phyloP scores from a whole-genome alignment of 1,140 invertebrate genomes.

The Papilio helenus region DNA sequence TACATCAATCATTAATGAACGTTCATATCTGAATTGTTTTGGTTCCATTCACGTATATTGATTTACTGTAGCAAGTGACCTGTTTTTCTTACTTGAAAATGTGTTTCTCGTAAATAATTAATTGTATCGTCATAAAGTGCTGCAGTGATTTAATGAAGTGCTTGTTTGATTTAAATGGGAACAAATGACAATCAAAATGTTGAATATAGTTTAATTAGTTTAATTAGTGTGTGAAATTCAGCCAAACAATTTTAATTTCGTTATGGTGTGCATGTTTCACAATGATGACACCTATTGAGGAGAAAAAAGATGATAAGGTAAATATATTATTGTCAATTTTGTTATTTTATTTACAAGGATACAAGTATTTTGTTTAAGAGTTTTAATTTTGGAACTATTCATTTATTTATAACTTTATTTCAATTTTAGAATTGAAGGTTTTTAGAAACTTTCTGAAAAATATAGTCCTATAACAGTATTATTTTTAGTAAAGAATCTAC shows the following conservation, averaged over 20 bases:
- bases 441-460: no score
- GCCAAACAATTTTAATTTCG: conserved; percentile 55
- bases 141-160: conserved; percentile 29
- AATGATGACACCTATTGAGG: conserved; percentile 80
- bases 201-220: conserved; percentile 25
- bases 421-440: no score
- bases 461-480: no score
- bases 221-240: conserved; percentile 44
- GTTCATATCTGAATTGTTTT: conserved; percentile 65
- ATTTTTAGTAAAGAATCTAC: no score
- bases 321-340: conserved; percentile 30
- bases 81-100: conserved; percentile 73
- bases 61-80: conserved; percentile 80
- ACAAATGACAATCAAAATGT: conserved; percentile 5
- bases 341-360: background rate
- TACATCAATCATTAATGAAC: background rate
- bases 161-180: conserved; percentile 26
- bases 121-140: conserved; percentile 57
- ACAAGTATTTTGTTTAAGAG: background rate
- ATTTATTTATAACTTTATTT: background rate
- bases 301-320: conserved; percentile 81
- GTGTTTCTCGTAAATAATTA: conserved; percentile 75
- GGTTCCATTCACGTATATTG: conserved; percentile 76
- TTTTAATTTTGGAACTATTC: background rate
- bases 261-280: conserved; percentile 72